Conservation (phyloP, 2,113 vertebrate species). For the Microtus montanus region DNA sequence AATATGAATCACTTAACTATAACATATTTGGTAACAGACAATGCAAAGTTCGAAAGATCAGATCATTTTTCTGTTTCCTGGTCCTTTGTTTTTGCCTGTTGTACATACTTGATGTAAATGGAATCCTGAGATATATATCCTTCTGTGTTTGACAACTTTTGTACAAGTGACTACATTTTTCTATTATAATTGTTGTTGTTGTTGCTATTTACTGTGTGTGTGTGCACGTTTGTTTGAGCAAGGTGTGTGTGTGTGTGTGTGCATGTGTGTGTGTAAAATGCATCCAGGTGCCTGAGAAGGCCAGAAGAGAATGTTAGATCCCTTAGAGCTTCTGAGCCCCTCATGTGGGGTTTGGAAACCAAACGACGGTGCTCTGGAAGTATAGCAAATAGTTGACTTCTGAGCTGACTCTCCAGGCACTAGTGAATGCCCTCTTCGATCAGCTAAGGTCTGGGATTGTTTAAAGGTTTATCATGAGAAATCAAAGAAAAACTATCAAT, state of each 20-base stretch:
- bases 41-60: too few relatives aligned
- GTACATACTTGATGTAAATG: too few relatives aligned
- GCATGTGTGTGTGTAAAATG: not conserved
- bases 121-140: too few relatives aligned
- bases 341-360: too few relatives aligned
- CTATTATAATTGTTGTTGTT: not conserved
- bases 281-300: too few relatives aligned
- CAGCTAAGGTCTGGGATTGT: not conserved
- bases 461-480: not conserved
- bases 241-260: not conserved
- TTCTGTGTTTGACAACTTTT: too few relatives aligned
- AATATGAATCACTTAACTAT: too few relatives aligned
- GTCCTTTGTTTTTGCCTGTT: too few relatives aligned
- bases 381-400: not conserved
- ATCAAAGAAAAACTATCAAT: too few relatives aligned
- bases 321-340: not conserved
- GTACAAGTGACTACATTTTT: too few relatives aligned
- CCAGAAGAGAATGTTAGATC: not conserved
- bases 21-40: too few relatives aligned
- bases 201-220: not conserved
- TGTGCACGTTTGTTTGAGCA: not conserved
- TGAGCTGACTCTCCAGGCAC: not conserved
- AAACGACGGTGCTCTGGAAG: not conserved
- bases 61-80: too few relatives aligned
- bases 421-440: not conserved